Evolutionary conservation across 2,113 vertebrate genomes (phyloP).

Genomic region (Scopus umbretta): DNA sequence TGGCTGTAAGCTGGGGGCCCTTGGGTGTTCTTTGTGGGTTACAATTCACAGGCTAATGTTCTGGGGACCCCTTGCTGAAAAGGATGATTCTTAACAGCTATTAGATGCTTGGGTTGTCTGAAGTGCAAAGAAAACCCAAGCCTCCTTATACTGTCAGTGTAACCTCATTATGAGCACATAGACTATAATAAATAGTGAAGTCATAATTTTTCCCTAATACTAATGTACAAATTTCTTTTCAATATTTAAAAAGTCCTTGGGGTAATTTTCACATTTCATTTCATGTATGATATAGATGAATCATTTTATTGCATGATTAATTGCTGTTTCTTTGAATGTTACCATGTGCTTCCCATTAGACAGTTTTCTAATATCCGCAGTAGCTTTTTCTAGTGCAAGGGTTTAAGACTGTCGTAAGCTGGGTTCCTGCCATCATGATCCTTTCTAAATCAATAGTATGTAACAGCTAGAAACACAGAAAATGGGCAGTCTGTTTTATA

Average conservation of each 20-base stretch:
- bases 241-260: conserved; percentile 4
- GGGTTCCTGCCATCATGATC: neutral
- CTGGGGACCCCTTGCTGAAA: neutral
- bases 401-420: neutral
- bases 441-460: neutral
- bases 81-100: neutral
- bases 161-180: neutral
- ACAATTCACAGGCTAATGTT: neutral
- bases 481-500: neutral
- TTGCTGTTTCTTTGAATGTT: neutral
- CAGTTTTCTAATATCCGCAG: neutral
- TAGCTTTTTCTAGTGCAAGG: neutral
- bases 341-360: neutral
- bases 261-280: neutral
- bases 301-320: neutral
- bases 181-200: neutral
- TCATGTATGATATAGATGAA: neutral
- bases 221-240: neutral
- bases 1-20: neutral
- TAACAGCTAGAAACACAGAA: neutral
- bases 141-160: neutral
- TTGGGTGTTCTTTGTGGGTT: neutral
- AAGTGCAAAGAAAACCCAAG: neutral
- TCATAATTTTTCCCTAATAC: neutral
- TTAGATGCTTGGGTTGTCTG: neutral